Conservation (phyloP, 2,888 invertebrate species). For the Eutolmus rufibarbis region DNA sequence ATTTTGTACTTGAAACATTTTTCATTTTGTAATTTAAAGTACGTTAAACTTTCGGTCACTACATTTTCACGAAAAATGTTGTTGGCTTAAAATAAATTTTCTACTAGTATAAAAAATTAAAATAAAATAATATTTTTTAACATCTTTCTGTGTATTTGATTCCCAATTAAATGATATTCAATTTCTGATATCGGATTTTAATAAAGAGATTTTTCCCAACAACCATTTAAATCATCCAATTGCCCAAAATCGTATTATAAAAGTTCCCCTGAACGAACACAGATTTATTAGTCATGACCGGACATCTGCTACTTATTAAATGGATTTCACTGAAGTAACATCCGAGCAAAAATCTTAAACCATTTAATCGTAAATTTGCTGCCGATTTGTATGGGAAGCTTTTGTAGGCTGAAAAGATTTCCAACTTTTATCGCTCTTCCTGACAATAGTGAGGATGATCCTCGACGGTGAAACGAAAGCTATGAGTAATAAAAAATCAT, state of each 20-base stretch:
- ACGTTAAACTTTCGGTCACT: no score
- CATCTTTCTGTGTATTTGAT: no score
- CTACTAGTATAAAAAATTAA: no score
- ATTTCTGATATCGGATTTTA: no score
- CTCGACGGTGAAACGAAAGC: background rate
- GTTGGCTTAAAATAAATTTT: no score
- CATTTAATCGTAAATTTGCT: slow-evolving; percentile 6
- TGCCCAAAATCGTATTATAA: background rate
- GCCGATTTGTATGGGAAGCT: background rate
- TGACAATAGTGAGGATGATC: slow-evolving; percentile 23
- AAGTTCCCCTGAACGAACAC: background rate
- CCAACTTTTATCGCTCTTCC: background rate
- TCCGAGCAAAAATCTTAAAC: background rate
- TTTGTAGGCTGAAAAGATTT: background rate
- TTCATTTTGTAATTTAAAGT: no score
- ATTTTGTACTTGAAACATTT: no score
- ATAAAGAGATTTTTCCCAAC: no score
- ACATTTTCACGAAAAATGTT: no score
- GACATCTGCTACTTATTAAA: background rate
- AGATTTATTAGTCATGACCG: background rate
- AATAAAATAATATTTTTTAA: no score
- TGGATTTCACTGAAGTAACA: background rate
- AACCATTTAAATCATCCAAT: background rate
- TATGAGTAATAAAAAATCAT: slow-evolving; percentile 32
- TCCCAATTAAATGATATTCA: no score